Base-by-base conservation (phyloP, 1,140 invertebrate species). In the Pararge aegeria region DNA sequence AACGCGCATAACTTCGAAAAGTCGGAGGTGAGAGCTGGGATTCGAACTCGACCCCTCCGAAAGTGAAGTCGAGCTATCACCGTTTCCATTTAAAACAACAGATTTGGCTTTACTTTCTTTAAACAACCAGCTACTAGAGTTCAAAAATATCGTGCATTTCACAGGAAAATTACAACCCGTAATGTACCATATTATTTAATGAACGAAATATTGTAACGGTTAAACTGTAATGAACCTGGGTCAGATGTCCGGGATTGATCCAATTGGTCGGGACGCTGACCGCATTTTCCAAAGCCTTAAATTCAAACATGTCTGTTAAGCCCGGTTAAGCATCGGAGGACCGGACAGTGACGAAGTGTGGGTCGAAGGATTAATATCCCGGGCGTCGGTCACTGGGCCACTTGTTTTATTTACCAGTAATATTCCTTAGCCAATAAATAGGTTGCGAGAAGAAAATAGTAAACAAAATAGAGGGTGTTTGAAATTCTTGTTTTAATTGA, bases 341-440 rank as follows among this genome's bases (percentile, higher is more conserved):
- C 63, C 58, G 66, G 82, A 86, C 83, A 83, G 75, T 81, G 83
- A 86, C 73, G 73, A 73, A 86, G 75, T 78, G 72, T 70, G 68
- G 80, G 77, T 78, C 69, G 61, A 55, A 12, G 55, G 60, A 64
- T 65, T 57, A 69, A 55, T 61, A 54, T 58, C 50, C 42, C 42
- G 16, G 19, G 40, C 34, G 20, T 16, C 55, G 61, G 52, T 60
- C 57, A 65, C 57, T 65, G 46, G 61, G 46, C 56, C 53, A 53
- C 48, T 54, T 59, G 62, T 56, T 65, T 60, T 60, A 65, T 65
- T 60, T 56, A 60, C 46, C 16, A 46, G 42, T 49, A 51, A 65
- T 65, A 60, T 55, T 46, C 18, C 20, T 46, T 20, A 46, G 18
- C 42, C 15, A 42, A 42, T 42, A 42, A 18, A 42, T 42, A 42